Conservation (phyloP, 1,140 invertebrate genomes). For the Riptortus pedestris region DNA sequence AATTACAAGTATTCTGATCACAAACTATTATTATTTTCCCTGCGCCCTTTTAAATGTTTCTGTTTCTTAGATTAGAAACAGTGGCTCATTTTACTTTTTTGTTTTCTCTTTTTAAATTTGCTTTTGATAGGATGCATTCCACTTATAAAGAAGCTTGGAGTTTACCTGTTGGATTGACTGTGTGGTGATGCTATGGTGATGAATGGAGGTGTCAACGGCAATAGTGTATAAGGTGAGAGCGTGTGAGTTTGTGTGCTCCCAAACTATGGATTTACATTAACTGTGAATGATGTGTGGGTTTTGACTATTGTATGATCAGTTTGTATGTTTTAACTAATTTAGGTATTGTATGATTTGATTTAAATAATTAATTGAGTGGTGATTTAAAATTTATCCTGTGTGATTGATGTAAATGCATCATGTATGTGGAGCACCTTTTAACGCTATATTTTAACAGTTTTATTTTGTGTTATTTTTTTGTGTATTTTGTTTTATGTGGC, state of each 20-base stretch:
- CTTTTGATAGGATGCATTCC: slow-evolving; percentile 9
- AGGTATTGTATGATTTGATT: neutral
- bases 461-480: neutral
- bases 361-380: neutral
- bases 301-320: neutral
- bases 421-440: slow-evolving; percentile 12
- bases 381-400: neutral
- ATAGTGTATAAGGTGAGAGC: slow-evolving; percentile 14
- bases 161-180: slow-evolving; percentile 11
- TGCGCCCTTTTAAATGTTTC: neutral
- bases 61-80: too few species aligned
- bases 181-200: slow-evolving; percentile 10
- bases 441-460: neutral
- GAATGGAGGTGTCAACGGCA: neutral
- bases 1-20: neutral
- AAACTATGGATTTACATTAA: slow-evolving; percentile 21
- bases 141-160: slow-evolving; percentile 1
- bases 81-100: neutral
- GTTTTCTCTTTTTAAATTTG: slow-evolving; percentile 9
- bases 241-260: slow-evolving; percentile 16
- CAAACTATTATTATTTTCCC: neutral
- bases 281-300: slow-evolving; percentile 4
- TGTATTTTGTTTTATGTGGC: neutral
- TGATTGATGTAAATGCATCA: slow-evolving; percentile 17
- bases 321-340: slow-evolving; percentile 9